Evolutionary conservation across 2,888 invertebrate species (phyloP).

Genomic region (Notodromas monacha): DNA sequence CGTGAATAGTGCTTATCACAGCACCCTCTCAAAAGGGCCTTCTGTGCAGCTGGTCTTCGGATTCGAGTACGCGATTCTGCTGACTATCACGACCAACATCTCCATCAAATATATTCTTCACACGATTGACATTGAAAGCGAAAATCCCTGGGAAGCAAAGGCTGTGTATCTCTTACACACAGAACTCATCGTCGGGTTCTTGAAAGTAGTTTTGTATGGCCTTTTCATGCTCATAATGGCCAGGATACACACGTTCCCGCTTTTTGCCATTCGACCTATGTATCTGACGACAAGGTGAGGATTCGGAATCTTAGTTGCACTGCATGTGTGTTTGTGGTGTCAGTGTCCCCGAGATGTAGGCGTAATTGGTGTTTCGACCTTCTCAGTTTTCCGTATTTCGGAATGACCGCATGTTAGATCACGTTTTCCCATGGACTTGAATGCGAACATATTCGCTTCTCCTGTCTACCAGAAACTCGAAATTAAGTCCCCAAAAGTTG

Average conservation of each 20-base stretch:
- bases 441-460: too few relatives aligned
- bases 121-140: conserved; percentile 55
- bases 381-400: neutral
- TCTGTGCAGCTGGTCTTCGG: conserved; percentile 96
- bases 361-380: too few relatives aligned
- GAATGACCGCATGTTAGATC: neutral
- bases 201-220: conserved; percentile 44
- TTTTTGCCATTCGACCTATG: conserved; percentile 95
- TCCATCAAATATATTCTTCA: conserved; percentile 65
- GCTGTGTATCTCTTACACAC: conserved; percentile 86
- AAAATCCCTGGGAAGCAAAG: conserved; percentile 96
- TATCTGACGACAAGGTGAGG: conserved; percentile 80
- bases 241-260: conserved; percentile 73
- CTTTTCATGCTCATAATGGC: conserved; percentile 86
- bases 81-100: conserved; percentile 70
- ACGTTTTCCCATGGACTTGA: too few relatives aligned
- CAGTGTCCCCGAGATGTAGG: too few relatives aligned
- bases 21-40: conserved; percentile 66
- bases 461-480: too few relatives aligned
- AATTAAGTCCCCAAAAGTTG: too few relatives aligned
- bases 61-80: conserved; percentile 87
- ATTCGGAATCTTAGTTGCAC: too few relatives aligned
- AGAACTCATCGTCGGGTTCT: conserved; percentile 48
- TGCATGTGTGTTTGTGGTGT: too few relatives aligned
- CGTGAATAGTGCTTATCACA: conserved; percentile 70